phyloP scores from a whole-genome alignment of 2,888 invertebrate species.

The Caenorhabditis virilis region DNA sequence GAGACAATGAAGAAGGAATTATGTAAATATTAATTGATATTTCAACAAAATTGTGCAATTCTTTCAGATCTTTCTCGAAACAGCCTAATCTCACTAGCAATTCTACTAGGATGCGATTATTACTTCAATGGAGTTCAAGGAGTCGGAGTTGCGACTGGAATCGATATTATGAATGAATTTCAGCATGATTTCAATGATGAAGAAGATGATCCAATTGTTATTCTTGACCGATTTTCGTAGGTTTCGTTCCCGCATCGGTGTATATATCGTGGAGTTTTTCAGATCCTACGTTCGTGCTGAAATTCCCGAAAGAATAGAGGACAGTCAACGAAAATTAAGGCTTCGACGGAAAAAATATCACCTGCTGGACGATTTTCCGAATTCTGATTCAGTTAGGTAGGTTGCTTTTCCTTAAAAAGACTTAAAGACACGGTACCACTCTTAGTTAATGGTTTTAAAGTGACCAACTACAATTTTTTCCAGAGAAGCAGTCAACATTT shows the following conservation, averaged over 20 bases:
- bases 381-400: slow-evolving; percentile 31
- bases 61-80: no score
- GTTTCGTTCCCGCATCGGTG: background rate
- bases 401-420: background rate
- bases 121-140: slow-evolving; percentile 69
- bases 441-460: background rate
- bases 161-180: slow-evolving; percentile 52
- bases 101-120: slow-evolving; percentile 95
- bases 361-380: slow-evolving; percentile 43
- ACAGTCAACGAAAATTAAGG: slow-evolving; percentile 22
- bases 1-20: no score
- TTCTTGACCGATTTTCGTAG: slow-evolving; percentile 52
- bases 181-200: slow-evolving; percentile 8
- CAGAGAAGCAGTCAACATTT: slow-evolving; percentile 41
- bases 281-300: slow-evolving; percentile 35
- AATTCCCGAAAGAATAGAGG: slow-evolving; percentile 31
- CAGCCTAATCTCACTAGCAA: slow-evolving; percentile 82
- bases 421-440: no score
- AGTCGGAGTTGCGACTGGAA: slow-evolving; percentile 38
- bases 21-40: no score
- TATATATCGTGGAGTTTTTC: no score
- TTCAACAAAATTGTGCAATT: no score
- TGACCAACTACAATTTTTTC: slow-evolving; percentile 1
- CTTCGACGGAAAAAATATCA: slow-evolving; percentile 20
- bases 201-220: slow-evolving; percentile 47